Evolutionary conservation across 2,797 vertebrate genomes (phyloP).

Genomic region (Labroides dimidiatus): DNA sequence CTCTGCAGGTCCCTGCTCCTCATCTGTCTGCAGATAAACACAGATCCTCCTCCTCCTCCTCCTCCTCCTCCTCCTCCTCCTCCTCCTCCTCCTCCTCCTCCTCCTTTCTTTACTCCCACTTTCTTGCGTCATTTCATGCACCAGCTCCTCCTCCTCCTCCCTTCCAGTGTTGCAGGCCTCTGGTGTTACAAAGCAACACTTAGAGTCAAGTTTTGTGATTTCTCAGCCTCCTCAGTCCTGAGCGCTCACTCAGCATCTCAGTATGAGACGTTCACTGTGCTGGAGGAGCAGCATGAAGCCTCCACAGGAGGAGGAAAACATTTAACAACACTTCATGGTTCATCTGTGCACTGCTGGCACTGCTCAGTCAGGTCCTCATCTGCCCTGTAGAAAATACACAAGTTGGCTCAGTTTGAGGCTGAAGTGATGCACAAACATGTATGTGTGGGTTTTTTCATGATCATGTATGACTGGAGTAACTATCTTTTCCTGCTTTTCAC

Average conservation of each 20-base stretch:
- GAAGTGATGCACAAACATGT: too few species aligned
- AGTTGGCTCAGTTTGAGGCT: too few species aligned
- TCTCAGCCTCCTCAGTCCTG: neutral
- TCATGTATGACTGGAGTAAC: too few species aligned
- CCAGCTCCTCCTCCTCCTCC: neutral
- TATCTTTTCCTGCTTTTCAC: slow-evolving; percentile 15
- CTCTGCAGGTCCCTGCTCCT: neutral
- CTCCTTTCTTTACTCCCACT: neutral
- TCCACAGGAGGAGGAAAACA: neutral
- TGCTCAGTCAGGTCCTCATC: too few species aligned
- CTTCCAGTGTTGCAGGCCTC: neutral
- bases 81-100: neutral
- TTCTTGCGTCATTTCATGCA: neutral
- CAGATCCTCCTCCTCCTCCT: neutral
- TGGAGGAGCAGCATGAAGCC: neutral
- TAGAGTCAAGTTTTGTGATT: neutral
- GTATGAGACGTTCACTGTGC: neutral
- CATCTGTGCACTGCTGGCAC: too few species aligned
- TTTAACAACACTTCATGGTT: neutral
- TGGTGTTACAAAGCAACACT: neutral
- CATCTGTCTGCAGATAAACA: neutral
- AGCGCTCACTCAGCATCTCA: neutral
- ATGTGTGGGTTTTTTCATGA: too few species aligned
- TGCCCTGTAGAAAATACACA: too few species aligned
- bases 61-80: neutral